Evolutionary conservation across 64 coral and sea anemone genomes (phyloP).

Genomic region (Cladopsammia gracilis): DNA sequence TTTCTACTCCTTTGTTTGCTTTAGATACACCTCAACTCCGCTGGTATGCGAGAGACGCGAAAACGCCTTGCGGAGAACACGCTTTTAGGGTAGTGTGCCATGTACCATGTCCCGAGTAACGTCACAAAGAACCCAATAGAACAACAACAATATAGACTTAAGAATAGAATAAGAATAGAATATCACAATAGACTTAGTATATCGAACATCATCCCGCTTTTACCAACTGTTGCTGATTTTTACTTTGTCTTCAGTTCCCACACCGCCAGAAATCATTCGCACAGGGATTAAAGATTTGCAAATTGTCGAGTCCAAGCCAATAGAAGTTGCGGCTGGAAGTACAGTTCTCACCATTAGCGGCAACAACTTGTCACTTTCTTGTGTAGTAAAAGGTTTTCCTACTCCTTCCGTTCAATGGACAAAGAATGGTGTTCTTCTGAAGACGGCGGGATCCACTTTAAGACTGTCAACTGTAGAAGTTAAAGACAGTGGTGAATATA

Average conservation of each 20-base stretch:
- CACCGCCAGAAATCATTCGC: conserved; percentile 54
- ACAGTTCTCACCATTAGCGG: conserved; percentile 67
- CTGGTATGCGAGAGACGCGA: too few species aligned
- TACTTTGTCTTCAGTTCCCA: conserved; percentile 47
- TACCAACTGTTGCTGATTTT: background rate
- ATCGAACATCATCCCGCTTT: too few species aligned
- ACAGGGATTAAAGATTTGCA: conserved; percentile 38
- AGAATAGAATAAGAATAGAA: too few species aligned
- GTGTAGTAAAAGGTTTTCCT: conserved; percentile 64
- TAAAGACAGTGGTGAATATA: conserved; percentile 70
- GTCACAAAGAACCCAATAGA: too few species aligned
- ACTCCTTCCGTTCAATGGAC: conserved; percentile 48
- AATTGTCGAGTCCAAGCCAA: conserved; percentile 29
- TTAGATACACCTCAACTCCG: too few species aligned
- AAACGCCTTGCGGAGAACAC: too few species aligned
- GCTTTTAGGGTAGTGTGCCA: too few species aligned
- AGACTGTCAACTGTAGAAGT: background rate
- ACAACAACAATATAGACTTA: too few species aligned
- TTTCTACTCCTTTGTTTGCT: too few species aligned
- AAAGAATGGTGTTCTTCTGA: conserved; percentile 30
- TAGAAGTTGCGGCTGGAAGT: conserved; percentile 47
- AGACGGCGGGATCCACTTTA: background rate
- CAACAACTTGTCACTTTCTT: conserved; percentile 50
- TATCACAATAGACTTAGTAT: too few species aligned
- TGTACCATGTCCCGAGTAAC: too few species aligned